Evolutionary conservation across 2,888 invertebrate species (phyloP).

Genomic region (Drosophila pseudotalamancana): DNA sequence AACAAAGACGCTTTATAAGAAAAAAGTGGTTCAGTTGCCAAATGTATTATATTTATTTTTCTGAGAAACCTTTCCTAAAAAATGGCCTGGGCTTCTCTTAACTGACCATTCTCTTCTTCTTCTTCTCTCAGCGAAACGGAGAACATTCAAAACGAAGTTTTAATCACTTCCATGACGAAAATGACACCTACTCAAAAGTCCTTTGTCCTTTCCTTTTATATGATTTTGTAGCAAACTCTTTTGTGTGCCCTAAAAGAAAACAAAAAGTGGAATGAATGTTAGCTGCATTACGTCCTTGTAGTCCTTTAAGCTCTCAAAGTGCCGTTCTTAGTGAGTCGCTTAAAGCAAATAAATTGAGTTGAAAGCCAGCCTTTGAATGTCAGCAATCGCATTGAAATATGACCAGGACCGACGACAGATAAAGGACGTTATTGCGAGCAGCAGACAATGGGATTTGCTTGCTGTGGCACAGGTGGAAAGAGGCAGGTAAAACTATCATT

Average conservation of each 20-base stretch:
- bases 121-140: background rate
- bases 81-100: background rate
- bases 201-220: conserved; percentile 8
- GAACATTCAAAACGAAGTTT: background rate
- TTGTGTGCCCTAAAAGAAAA: conserved; percentile 9
- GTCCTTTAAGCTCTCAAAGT: conserved; percentile 45
- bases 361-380: conserved; percentile 57
- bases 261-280: conserved; percentile 46
- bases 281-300: background rate
- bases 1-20: too few relatives aligned
- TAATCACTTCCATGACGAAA: conserved; percentile 4
- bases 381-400: conserved; percentile 74
- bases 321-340: conserved; percentile 24
- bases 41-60: background rate
- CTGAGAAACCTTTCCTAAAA: background rate
- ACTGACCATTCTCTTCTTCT: background rate
- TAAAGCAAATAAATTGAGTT: conserved; percentile 72
- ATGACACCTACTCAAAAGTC: background rate
- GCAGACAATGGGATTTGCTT: conserved; percentile 31
- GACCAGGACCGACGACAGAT: conserved; percentile 27
- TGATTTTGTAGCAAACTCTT: background rate
- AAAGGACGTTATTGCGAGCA: conserved; percentile 16
- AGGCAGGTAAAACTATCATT: conserved; percentile 38
- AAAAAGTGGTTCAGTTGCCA: too few relatives aligned
- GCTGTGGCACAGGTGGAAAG: background rate